phyloP scores from a whole-genome alignment of 2,797 vertebrate genomes.

The Miichthys miiuy region DNA sequence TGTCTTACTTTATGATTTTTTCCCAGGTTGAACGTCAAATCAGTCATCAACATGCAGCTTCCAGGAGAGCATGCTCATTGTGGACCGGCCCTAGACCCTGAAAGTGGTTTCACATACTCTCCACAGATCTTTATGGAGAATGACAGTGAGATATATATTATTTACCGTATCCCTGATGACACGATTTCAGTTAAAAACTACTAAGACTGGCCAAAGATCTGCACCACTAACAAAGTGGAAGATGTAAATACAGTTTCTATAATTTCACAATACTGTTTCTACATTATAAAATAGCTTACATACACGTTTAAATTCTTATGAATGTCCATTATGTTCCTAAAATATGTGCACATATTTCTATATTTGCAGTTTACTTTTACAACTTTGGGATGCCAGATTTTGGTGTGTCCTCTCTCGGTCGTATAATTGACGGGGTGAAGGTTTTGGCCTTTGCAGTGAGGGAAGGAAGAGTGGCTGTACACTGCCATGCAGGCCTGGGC shows the following conservation, averaged over 20 bases:
- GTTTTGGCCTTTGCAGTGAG: constrained; percentile 87
- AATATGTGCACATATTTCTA: constrained; percentile 1
- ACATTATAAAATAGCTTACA: background rate
- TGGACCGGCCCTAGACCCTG: constrained; percentile 82
- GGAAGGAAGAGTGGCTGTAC: constrained; percentile 88
- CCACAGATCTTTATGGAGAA: constrained; percentile 89
- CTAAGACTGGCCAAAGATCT: background rate
- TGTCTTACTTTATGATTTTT: constrained; percentile 3
- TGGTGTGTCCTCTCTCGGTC: constrained; percentile 83
- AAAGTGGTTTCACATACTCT: constrained; percentile 88
- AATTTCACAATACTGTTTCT: background rate
- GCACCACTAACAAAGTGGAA: background rate
- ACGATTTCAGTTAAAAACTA: background rate
- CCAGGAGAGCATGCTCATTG: constrained; percentile 88
- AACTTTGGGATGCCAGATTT: constrained; percentile 91
- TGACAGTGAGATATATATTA: constrained; percentile 79
- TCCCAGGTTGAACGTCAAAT: constrained; percentile 85
- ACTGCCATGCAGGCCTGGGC: constrained; percentile 89
- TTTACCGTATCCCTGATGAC: background rate
- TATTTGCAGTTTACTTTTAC: constrained; percentile 88
- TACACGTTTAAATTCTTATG: background rate
- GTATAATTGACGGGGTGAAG: constrained; percentile 87
- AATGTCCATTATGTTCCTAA: background rate
- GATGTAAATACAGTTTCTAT: background rate
- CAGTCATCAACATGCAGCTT: constrained; percentile 88